phyloP scores from a whole-genome alignment of 2,113 vertebrate species.

The Sinocyclocheilus maitianheensis region DNA sequence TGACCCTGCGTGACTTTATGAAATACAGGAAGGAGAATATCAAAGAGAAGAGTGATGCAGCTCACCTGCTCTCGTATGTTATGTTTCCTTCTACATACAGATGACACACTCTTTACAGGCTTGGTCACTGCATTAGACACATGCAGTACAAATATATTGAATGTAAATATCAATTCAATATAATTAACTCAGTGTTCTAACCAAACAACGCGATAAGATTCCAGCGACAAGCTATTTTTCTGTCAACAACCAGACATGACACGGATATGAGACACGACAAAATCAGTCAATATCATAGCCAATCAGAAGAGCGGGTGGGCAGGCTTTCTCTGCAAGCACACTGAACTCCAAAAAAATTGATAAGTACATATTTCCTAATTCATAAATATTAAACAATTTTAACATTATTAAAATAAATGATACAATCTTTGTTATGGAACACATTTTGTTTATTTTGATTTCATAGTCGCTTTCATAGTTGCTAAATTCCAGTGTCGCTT shows the following conservation, averaged over 20 bases:
- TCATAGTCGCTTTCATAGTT: no score
- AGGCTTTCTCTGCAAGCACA: neutral
- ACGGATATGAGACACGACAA: neutral
- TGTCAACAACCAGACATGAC: no score
- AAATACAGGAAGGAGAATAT: slow-evolving; percentile 89
- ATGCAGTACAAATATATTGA: neutral
- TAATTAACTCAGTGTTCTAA: neutral
- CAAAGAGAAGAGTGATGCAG: slow-evolving; percentile 84
- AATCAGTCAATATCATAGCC: neutral
- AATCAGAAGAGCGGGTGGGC: neutral
- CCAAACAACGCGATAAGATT: neutral
- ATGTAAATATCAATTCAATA: neutral
- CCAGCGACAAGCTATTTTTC: neutral
- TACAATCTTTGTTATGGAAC: no score
- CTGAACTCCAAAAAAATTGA: no score
- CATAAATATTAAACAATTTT: no score
- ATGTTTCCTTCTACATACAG: neutral
- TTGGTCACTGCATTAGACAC: neutral
- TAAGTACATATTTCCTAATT: no score
- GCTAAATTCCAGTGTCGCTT: no score
- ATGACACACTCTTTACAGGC: neutral
- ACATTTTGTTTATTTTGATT: no score
- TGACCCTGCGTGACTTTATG: slow-evolving; percentile 88
- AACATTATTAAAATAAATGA: no score
- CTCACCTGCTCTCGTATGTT: slow-evolving; percentile 94